Base-by-base conservation (phyloP, 2,888 invertebrate genomes). In the Brachyptera putata region DNA sequence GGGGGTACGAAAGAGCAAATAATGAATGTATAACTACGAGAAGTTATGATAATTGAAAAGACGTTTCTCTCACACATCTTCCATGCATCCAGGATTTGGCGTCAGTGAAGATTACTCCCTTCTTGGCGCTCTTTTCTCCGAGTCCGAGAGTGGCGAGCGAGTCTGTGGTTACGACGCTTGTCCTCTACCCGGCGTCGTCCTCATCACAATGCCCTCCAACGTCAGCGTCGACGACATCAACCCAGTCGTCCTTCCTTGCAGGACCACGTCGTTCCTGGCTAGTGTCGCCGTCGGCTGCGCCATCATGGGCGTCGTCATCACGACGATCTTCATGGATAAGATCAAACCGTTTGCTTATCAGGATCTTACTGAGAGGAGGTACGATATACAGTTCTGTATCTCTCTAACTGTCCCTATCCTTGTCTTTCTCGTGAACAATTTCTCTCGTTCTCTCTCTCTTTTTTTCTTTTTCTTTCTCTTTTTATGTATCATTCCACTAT, bases 131-230 rank as follows among this genome's bases (percentile, higher is more conserved):
- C 76, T 80, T 63, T 82, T 80, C 69, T 77, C 78, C 66, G 73
- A 76, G 26, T 78, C 79, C 61, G 80, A 80, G 66, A 74, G 74
- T 53, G 80, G 80, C 1, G 79, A 79, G 41, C 70, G 82, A 43
- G 74, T 82, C n/a, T 84, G 83, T 65, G 83, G 83, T 1, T 77
- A 80, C 2, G 77, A 77, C 57, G 79, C 82, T 62, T 83, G 83
- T 62, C 82, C 83, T 0, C 70, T 24, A 16, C 30, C 48, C 74
- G 22, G 24, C 63, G 57, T 48, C 64, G 56, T 56, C 43, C 56
- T 39, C 22, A 49, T 37, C 37, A 18, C 57, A n/a, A 24, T 37
- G 41, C 50, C 58, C 24, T 5, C 36, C 41, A 55, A 46, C 57
- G 1, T 24, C 11, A 53, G 34, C 53, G 46, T 26, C 9, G 5